Evolutionary conservation across 2,888 invertebrate species (phyloP).

Genomic region (Alloplasta piceator): DNA sequence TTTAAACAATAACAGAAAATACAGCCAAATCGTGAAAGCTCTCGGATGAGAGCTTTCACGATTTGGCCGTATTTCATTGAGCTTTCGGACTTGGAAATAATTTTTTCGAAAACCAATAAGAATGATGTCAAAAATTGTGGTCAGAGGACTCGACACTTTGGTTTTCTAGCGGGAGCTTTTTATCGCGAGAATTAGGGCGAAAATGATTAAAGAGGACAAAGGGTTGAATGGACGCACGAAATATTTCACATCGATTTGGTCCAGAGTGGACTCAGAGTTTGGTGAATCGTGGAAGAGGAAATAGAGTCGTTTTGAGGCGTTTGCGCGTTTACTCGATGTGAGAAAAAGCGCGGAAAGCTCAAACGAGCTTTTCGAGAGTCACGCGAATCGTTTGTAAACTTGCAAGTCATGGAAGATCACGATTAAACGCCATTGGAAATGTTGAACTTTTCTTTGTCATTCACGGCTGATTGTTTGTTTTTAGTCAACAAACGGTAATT

Average conservation of each 20-base stretch:
- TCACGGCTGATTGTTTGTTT: no score
- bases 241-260: slow-evolving; percentile 76
- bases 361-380: slow-evolving; percentile 65
- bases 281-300: slow-evolving; percentile 34
- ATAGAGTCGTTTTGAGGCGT: slow-evolving; percentile 53
- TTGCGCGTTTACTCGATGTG: slow-evolving; percentile 72
- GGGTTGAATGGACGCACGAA: slow-evolving; percentile 70
- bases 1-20: background rate
- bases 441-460: no score
- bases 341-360: slow-evolving; percentile 73
- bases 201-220: slow-evolving; percentile 20
- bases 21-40: no score
- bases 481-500: no score
- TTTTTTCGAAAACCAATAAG: background rate
- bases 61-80: background rate
- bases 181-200: background rate
- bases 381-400: slow-evolving; percentile 72
- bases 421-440: background rate
- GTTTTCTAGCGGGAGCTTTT: slow-evolving; percentile 22
- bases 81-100: background rate
- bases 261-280: slow-evolving; percentile 67
- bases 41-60: background rate
- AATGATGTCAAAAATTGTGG: background rate
- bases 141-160: background rate
- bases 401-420: background rate